Base-by-base conservation (phyloP, 2,888 invertebrate species). In the Strigamia maritima region DNA sequence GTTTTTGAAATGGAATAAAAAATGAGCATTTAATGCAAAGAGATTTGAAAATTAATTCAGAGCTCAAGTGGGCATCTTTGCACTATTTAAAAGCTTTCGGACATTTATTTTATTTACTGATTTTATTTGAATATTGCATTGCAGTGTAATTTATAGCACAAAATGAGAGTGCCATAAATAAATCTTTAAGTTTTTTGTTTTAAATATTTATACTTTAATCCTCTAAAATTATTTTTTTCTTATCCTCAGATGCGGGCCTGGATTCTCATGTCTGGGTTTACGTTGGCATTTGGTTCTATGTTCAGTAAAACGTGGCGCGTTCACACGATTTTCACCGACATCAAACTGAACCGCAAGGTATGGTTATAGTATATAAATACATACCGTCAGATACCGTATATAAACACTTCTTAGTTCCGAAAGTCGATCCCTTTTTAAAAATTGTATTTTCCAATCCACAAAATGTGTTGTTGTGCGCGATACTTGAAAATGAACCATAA, bases 271-370 rank as follows among this genome's bases (percentile, higher is more conserved):
- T 93, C 98, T 4, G 98, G 98, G 0, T 99, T 99, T 87, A 97
- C 98, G 16, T 88, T 98, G 75, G 97, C 98, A 0, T 99, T 99
- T 85, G 98, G 99, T 0, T 96, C 98, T 70, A 99, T 99, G 98
- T 99, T 99, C 88, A 97, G 97, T 79, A 99, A 99, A 88, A 99
- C 98, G 0, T 99, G 98, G 98, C 89, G 99, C 26, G 99, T 99
- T 0, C 98, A 99, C 87, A 97, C 97, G 79, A 99, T 99, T 84
- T 99, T 99, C 86, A 98, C 98, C 7, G 97, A 99, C 86, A 94
- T 99, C 80, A 97, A 98, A 86, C 90, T 98, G 75, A 98, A 99
- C 87, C 98, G 98, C 87, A 98, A 98, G 90, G 94, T 93, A 83
- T 35, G 35, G n/a, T n/a, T n/a, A n/a, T n/a, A n/a, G n/a, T n/a